Percentiles rank a stretch among this genome's conserved stretches.
Conservation (phyloP, 2,113 vertebrate genomes). For the Sceloporus undulatus region DNA sequence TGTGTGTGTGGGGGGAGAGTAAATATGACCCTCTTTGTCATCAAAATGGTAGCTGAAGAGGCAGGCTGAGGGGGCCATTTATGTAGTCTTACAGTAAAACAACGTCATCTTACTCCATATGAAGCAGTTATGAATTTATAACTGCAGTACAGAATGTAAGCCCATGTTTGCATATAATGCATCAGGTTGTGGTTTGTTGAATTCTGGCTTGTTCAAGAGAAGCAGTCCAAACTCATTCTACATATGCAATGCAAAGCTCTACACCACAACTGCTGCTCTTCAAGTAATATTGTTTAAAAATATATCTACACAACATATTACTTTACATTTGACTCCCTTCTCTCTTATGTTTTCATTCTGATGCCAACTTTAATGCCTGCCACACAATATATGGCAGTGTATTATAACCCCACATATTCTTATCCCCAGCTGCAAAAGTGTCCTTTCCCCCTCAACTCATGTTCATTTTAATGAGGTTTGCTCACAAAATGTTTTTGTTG, state of each 20-base stretch:
- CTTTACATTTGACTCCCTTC: neutral
- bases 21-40: no score
- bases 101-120: no score
- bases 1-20: no score
- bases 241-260: neutral
- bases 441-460: neutral
- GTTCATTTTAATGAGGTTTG: neutral
- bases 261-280: neutral
- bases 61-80: no score
- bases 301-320: neutral
- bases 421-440: neutral
- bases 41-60: no score
- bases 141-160: no score
- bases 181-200: neutral
- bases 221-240: neutral
- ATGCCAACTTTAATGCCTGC: neutral
- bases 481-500: neutral
- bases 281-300: neutral
- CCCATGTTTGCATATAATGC: neutral
- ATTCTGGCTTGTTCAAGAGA: no score
- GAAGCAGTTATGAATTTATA: no score
- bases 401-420: neutral
- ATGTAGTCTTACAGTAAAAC: no score
- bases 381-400: neutral
- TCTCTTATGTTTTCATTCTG: neutral